Conservation (phyloP, 2,888 invertebrate species). For the Smittia sp. region DNA sequence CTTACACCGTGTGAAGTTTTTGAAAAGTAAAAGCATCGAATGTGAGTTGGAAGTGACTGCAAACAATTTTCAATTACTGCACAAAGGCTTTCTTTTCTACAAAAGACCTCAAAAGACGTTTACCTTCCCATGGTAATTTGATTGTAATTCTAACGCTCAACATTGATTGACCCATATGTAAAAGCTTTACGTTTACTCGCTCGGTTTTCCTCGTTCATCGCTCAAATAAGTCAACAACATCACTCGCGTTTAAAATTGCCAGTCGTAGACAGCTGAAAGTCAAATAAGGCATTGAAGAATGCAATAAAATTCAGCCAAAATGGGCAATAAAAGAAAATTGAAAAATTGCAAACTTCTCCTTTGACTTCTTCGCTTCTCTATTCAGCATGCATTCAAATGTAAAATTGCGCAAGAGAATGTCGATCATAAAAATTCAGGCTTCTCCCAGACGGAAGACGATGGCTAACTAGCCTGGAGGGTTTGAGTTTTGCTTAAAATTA, state of each 20-base stretch:
- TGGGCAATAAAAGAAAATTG: constrained; percentile 32
- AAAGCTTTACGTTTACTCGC: neutral
- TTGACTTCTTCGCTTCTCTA: constrained; percentile 12
- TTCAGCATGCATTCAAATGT: constrained; percentile 26
- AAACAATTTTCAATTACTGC: neutral
- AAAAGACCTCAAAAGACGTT: neutral
- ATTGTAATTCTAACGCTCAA: neutral
- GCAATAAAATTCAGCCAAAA: constrained; percentile 1
- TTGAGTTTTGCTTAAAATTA: no score
- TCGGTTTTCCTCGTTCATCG: neutral
- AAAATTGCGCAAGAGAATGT: neutral
- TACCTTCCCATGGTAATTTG: neutral
- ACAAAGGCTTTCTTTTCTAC: neutral
- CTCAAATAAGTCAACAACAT: neutral
- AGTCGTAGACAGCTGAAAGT: constrained; percentile 19
- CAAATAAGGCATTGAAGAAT: constrained; percentile 20
- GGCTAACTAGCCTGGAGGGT: no score
- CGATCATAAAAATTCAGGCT: constrained; percentile 32
- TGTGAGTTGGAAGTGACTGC: neutral
- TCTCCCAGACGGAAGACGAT: neutral
- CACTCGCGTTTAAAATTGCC: constrained; percentile 14
- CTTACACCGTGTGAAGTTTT: no score
- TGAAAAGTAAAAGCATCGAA: neutral
- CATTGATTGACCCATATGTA: constrained; percentile 9
- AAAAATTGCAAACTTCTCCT: constrained; percentile 12